A percentile compares a stretch with the other conserved stretches of the same genome.
Conservation (phyloP, 1,140 invertebrate genomes). For the Littorina saxatilis region DNA sequence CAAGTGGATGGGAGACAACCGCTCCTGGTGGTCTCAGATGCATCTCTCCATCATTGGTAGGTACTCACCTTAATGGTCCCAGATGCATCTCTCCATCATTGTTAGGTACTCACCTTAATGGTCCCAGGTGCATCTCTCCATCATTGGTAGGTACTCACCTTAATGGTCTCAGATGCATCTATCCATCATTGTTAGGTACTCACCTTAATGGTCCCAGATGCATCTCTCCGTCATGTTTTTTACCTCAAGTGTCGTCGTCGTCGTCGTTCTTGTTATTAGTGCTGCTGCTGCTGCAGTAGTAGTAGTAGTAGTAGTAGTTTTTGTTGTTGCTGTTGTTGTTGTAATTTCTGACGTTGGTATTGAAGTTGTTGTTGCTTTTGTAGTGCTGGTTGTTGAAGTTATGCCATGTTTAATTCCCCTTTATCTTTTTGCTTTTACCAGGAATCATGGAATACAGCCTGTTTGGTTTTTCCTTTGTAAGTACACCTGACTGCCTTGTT, state of each 20-base stretch:
- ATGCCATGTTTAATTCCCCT: too few relatives aligned
- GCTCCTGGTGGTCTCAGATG: conserved; percentile 55
- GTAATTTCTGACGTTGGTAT: too few relatives aligned
- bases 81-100: conserved; percentile 60
- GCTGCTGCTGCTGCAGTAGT: too few relatives aligned
- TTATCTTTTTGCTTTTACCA: conserved; percentile 35
- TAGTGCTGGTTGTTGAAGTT: too few relatives aligned
- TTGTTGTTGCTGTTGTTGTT: too few relatives aligned
- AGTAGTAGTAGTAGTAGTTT: too few relatives aligned
- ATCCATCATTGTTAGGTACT: conserved; percentile 61
- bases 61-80: not conserved
- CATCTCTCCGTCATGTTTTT: too few relatives aligned
- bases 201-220: not conserved
- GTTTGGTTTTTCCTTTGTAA: conserved; percentile 82
- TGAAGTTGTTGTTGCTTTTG: not conserved
- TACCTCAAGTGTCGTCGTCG: too few relatives aligned
- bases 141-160: conserved; percentile 54
- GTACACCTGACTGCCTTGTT: too few relatives aligned
- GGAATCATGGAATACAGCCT: conserved; percentile 84
- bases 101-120: conserved; percentile 45
- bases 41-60: conserved; percentile 63
- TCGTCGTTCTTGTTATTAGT: too few relatives aligned
- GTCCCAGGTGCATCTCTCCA: conserved; percentile 56
- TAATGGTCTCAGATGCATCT: conserved; percentile 44
- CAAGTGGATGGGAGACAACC: conserved; percentile 87